phyloP scores from a whole-genome alignment of 2,113 vertebrate species.

The Mesocricetus auratus region DNA sequence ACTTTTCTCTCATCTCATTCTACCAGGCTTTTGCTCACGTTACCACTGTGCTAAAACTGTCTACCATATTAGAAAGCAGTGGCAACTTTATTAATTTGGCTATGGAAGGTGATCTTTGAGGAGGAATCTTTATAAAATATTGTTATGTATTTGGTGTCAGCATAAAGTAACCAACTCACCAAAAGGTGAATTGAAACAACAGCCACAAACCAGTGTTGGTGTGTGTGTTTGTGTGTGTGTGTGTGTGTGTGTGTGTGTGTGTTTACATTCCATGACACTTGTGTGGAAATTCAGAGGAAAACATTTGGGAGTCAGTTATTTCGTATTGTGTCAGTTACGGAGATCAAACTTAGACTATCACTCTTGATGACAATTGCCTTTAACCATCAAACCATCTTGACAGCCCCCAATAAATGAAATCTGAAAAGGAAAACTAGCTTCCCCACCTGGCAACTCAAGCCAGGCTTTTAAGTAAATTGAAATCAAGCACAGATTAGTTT shows the following conservation, averaged over 20 bases:
- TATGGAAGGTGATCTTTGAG: neutral
- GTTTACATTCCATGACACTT: neutral
- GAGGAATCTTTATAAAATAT: neutral
- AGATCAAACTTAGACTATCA: neutral
- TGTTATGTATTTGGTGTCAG: neutral
- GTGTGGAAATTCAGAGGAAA: neutral
- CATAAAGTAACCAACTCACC: neutral
- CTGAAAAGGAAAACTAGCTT: conserved; percentile 22
- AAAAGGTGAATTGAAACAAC: neutral
- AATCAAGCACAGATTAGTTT: conserved; percentile 25
- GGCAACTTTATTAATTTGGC: neutral
- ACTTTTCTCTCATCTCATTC: neutral
- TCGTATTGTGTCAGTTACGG: too few relatives aligned
- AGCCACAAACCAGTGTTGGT: neutral
- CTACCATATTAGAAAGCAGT: neutral
- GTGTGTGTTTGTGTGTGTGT: neutral
- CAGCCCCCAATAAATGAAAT: neutral
- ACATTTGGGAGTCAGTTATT: neutral
- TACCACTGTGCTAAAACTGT: neutral
- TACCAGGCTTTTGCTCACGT: neutral
- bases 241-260: neutral
- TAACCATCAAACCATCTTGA: neutral
- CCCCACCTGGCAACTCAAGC: neutral
- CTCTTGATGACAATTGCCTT: neutral
- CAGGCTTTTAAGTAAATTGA: conserved; percentile 47